phyloP scores from a whole-genome alignment of 1,140 invertebrate genomes.

The Pollicipes pollicipes region DNA sequence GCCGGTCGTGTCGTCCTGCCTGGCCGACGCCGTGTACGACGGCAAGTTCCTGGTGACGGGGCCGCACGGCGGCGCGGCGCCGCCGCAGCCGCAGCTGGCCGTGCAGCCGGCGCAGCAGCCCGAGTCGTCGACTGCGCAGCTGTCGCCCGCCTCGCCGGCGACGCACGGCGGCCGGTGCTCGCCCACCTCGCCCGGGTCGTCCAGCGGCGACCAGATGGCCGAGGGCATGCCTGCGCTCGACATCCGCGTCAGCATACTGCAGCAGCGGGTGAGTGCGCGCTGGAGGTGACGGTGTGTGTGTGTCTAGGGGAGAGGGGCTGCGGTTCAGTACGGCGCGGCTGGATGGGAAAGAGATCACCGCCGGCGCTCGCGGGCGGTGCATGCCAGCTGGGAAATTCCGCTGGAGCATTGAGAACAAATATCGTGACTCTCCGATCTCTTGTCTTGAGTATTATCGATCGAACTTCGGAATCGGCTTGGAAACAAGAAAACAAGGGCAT shows the following conservation, averaged over 20 bases:
- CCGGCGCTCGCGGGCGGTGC: too few relatives aligned
- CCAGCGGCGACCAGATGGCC: neutral
- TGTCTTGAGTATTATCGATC: too few relatives aligned
- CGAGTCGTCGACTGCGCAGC: neutral
- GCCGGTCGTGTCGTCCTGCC: neutral
- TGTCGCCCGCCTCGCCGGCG: neutral
- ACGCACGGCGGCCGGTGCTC: neutral
- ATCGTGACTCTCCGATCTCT: too few relatives aligned
- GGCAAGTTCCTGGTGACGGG: neutral
- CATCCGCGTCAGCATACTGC: slow-evolving; percentile 54
- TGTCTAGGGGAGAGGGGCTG: neutral
- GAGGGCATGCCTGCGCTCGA: neutral
- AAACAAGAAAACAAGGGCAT: too few relatives aligned
- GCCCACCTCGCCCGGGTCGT: neutral
- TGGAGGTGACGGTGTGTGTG: neutral
- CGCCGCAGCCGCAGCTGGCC: neutral
- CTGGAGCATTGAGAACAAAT: too few relatives aligned
- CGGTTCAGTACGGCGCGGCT: too few relatives aligned
- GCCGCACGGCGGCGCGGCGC: too few relatives aligned
- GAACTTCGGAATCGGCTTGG: too few relatives aligned
- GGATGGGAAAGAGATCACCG: too few relatives aligned
- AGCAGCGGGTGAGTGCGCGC: slow-evolving; percentile 38
- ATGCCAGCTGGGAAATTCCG: too few relatives aligned
- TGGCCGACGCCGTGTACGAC: neutral
- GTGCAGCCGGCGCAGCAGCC: neutral